Conservation (phyloP, 2,888 invertebrate species). For the Bimastos eiseni region DNA sequence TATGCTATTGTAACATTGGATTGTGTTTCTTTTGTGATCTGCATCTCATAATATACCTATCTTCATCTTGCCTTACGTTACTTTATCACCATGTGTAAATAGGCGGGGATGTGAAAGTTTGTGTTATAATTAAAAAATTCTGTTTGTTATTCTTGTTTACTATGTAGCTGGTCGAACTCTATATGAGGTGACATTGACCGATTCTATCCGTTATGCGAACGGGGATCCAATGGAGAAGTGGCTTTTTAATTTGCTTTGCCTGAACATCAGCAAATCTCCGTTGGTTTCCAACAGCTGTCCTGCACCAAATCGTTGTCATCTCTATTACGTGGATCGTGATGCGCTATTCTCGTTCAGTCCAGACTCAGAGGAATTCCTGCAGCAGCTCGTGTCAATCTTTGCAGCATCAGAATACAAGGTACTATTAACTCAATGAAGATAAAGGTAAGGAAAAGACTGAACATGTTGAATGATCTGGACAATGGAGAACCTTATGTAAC, state of each 20-base stretch:
- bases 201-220: slow-evolving; percentile 89
- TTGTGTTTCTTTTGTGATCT: too few relatives aligned
- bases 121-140: too few relatives aligned
- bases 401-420: slow-evolving; percentile 97
- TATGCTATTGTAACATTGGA: too few relatives aligned
- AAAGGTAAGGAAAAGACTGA: too few relatives aligned
- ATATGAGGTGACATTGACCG: slow-evolving; percentile 74
- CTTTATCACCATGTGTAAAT: too few relatives aligned
- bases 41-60: too few relatives aligned
- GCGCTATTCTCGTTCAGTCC: slow-evolving; percentile 95
- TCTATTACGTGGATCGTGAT: slow-evolving; percentile 74
- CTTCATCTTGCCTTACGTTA: too few relatives aligned
- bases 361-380: slow-evolving; percentile 80
- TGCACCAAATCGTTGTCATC: slow-evolving; percentile 82
- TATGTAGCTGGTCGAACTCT: slow-evolving; percentile 52
- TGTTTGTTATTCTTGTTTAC: neutral
- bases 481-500: too few relatives aligned
- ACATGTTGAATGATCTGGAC: too few relatives aligned
- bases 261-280: slow-evolving; percentile 76
- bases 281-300: slow-evolving; percentile 80
- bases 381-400: slow-evolving; percentile 86
- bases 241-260: slow-evolving; percentile 86
- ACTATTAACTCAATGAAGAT: neutral
- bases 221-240: slow-evolving; percentile 84
- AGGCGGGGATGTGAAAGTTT: too few relatives aligned